These are phyloP conservation scores for Thunnus maccoyii DNA, from an alignment of 2,113 vertebrate species.

Conservation along the genomic window DNA sequence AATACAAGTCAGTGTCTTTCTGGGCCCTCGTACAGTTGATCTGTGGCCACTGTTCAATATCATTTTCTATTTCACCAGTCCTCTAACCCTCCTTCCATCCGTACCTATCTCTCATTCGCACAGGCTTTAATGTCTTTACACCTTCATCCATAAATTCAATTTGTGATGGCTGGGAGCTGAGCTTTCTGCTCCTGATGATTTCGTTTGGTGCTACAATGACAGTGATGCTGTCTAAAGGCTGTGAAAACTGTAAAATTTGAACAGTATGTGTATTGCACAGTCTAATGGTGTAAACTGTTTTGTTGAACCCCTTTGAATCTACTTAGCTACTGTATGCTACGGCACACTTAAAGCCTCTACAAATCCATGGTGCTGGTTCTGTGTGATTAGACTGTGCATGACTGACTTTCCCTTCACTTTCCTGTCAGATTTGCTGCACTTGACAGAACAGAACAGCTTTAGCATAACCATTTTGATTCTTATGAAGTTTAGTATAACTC, in stretches of 20 bases:
- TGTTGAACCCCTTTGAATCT: no score
- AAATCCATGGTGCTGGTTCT: no score
- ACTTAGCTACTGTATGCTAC: no score
- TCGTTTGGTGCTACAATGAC: slow-evolving; percentile 15
- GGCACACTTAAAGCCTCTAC: no score
- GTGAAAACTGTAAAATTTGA: neutral
- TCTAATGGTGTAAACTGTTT: no score
- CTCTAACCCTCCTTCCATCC: neutral
- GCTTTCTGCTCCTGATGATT: slow-evolving; percentile 45
- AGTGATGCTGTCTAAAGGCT: slow-evolving; percentile 6
- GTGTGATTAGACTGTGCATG: no score
- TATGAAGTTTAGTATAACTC: no score
- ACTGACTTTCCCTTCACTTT: no score
- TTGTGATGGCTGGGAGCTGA: slow-evolving; percentile 39
- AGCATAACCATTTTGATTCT: no score
- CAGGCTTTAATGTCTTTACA: slow-evolving; percentile 50
- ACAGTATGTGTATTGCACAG: neutral
- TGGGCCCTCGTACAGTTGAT: slow-evolving; percentile 6
- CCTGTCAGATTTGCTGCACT: no score
- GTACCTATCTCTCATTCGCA: neutral
- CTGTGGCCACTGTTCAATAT: slow-evolving; percentile 8
- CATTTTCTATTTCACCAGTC: slow-evolving; percentile 4
- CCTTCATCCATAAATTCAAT: slow-evolving; percentile 56
- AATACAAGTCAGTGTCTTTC: neutral
- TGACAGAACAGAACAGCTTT: no score